Percentiles rank a stretch among this genome's conserved stretches.
phyloP scores from a whole-genome alignment of 2,113 vertebrate genomes.

The Malurus elegans region DNA sequence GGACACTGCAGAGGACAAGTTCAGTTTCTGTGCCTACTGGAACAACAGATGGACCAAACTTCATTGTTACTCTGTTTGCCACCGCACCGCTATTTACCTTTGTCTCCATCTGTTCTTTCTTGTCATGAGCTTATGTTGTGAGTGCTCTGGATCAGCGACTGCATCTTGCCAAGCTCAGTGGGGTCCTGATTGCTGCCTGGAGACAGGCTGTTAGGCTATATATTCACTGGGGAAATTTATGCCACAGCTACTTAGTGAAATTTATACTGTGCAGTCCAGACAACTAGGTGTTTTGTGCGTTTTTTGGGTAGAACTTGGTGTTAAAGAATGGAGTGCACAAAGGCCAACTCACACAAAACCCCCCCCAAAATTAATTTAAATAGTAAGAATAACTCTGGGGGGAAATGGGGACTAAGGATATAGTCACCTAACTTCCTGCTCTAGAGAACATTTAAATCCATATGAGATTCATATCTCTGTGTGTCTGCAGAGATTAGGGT shows the following conservation, averaged over 20 bases:
- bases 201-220: conserved; percentile 18
- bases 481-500: not conserved
- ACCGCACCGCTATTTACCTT: conserved; percentile 34
- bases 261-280: not conserved
- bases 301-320: not conserved
- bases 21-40: not conserved
- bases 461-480: not conserved
- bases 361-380: not conserved
- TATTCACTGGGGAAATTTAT: conserved; percentile 1
- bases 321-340: not conserved
- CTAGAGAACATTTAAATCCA: not conserved
- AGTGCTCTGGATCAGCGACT: conserved; percentile 30
- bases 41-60: conserved; percentile 49
- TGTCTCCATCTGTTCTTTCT: conserved; percentile 51
- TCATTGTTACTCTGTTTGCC: conserved; percentile 11
- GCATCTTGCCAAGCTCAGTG: conserved; percentile 23
- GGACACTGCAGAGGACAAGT: not conserved
- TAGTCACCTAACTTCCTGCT: not conserved
- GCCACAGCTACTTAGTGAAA: not conserved
- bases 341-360: not conserved
- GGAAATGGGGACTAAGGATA: not conserved
- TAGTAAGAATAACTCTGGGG: not conserved
- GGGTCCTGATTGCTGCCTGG: conserved; percentile 37
- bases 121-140: conserved; percentile 46
- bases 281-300: not conserved